These are phyloP conservation scores for Aelia acuminata DNA, from an alignment of 2,888 invertebrate species.

Conservation along the genomic window DNA sequence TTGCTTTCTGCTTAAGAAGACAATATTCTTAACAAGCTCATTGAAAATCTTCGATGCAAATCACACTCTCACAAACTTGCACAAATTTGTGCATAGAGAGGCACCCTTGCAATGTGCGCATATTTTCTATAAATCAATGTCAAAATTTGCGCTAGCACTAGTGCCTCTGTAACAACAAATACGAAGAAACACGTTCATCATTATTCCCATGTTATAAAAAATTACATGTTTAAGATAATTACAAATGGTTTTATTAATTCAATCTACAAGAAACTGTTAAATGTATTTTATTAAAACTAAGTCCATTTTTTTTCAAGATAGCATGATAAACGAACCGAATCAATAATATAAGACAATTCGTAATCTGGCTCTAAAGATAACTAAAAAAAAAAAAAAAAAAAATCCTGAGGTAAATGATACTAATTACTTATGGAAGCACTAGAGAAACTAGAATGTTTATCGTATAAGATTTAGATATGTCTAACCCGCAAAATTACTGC, in stretches of 20 bases:
- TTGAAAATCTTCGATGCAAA: slow-evolving; percentile 33
- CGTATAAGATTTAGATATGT: neutral
- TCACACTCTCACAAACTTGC: slow-evolving; percentile 55
- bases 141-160: slow-evolving; percentile 59
- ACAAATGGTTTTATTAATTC: neutral
- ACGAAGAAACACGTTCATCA: slow-evolving; percentile 64
- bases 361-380: too few species aligned
- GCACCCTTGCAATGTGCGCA: slow-evolving; percentile 62
- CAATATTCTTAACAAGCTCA: slow-evolving; percentile 11
- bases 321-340: too few species aligned
- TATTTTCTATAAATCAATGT: slow-evolving; percentile 53
- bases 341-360: too few species aligned
- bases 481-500: neutral
- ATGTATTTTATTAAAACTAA: too few species aligned
- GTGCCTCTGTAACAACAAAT: slow-evolving; percentile 66
- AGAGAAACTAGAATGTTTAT: neutral
- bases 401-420: neutral
- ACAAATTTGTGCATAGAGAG: slow-evolving; percentile 58
- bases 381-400: neutral
- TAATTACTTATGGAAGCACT: neutral
- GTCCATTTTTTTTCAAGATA: too few species aligned
- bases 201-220: slow-evolving; percentile 62
- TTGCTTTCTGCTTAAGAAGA: slow-evolving; percentile 40
- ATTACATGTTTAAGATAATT: neutral
- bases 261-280: neutral